Evolutionary conservation across 2,113 vertebrate species (phyloP).

Genomic region (Corythaixoides concolor): DNA sequence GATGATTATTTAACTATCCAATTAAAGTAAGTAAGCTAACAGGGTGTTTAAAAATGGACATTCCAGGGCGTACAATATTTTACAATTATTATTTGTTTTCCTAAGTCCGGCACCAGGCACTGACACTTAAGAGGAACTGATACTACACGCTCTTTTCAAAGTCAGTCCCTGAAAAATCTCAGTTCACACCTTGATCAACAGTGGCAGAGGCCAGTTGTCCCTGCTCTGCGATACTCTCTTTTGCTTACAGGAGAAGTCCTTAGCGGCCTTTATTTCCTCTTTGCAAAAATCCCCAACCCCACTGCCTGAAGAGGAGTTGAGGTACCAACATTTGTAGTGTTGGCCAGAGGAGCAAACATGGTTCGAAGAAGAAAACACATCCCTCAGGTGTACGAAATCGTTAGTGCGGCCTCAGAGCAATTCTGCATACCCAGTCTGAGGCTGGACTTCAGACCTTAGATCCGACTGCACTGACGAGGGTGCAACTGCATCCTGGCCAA

Average conservation of each 20-base stretch:
- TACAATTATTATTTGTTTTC: conserved; percentile 60
- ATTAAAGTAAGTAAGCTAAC: conserved; percentile 60
- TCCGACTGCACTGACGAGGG: not conserved
- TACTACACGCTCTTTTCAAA: not conserved
- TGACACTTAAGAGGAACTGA: conserved; percentile 15
- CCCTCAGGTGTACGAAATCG: not conserved
- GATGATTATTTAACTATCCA: conserved; percentile 65
- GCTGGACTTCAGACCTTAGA: not conserved
- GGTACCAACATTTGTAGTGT: not conserved
- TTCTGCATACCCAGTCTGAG: not conserved
- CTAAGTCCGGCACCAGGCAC: not conserved
- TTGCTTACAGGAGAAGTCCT: not conserved
- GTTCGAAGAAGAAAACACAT: not conserved
- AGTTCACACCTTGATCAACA: not conserved
- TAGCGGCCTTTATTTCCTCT: not conserved
- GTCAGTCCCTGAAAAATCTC: not conserved
- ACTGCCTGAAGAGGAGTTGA: not conserved
- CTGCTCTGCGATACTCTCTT: not conserved
- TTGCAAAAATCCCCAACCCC: not conserved
- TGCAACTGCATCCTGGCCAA: not conserved
- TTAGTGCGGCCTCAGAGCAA: not conserved
- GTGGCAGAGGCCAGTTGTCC: not conserved
- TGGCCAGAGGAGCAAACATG: not conserved
- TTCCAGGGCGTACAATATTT: conserved; percentile 37
- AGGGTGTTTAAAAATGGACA: conserved; percentile 48